phyloP scores from a whole-genome alignment of 2,113 vertebrate species.

The Romanogobio albipinnatus region DNA sequence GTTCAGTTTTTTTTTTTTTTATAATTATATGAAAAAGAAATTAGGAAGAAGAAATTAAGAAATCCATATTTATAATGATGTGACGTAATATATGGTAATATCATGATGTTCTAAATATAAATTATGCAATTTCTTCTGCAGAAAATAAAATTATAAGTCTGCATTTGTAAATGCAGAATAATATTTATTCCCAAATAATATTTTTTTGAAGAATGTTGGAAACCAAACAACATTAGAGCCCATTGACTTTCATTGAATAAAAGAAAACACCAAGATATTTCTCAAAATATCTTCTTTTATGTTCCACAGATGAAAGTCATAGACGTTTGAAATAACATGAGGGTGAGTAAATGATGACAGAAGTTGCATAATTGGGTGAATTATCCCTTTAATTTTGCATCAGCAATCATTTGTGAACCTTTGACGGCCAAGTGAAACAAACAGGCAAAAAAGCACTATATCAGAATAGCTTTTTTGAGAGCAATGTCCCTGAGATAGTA shows the following conservation, averaged over 20 bases:
- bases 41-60: not conserved
- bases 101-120: not conserved
- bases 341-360: not conserved
- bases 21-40: no score
- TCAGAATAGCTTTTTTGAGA: constrained; percentile 23
- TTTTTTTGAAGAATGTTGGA: not conserved
- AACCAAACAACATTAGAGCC: not conserved
- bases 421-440: not conserved
- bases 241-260: not conserved
- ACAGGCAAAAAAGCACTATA: not conserved
- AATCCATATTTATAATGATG: not conserved
- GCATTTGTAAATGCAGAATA: no score
- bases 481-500: constrained; percentile 58
- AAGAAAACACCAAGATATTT: not conserved
- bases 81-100: not conserved
- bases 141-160: no score
- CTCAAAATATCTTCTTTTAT: not conserved
- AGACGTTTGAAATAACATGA: not conserved
- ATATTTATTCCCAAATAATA: not conserved
- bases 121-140: not conserved
- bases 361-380: not conserved
- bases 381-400: not conserved
- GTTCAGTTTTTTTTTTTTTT: not conserved
- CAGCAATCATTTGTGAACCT: not conserved
- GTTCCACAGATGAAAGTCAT: not conserved